phyloP scores from a whole-genome alignment of 30 jellyfish, hydroid and myxozoan species.

The Chrysaora quinquecirrha region DNA sequence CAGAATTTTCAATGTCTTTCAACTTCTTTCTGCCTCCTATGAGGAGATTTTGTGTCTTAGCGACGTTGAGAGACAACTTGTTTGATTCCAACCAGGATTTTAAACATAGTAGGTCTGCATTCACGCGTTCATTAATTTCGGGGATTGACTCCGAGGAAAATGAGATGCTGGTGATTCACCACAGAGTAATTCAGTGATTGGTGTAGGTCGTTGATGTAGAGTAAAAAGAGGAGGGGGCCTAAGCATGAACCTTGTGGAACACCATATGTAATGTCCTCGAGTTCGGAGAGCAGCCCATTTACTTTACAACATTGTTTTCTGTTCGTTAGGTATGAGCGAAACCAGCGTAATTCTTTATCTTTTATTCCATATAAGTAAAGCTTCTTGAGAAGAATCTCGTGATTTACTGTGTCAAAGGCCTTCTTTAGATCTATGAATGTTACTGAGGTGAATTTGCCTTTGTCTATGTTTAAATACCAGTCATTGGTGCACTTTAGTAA shows the following conservation, averaged over 20 bases:
- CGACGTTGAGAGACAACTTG: slow-evolving; percentile 1
- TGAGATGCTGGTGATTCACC: slow-evolving; percentile 30
- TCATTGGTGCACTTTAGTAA: not conserved
- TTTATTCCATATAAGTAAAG: slow-evolving; percentile 14
- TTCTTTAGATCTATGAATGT: slow-evolving; percentile 29
- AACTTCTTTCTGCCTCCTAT: not conserved
- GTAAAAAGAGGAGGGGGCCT: slow-evolving; percentile 44
- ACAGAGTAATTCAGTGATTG: not conserved
- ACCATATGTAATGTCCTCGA: not conserved
- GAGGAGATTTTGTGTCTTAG: not conserved
- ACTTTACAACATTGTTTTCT: slow-evolving; percentile 27
- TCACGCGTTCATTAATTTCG: slow-evolving; percentile 3
- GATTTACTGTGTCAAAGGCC: slow-evolving; percentile 55
- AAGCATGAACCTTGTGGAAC: slow-evolving; percentile 48
- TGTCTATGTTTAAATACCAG: slow-evolving; percentile 20
- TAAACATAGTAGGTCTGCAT: slow-evolving; percentile 4
- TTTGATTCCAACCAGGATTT: slow-evolving; percentile 2
- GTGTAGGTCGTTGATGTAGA: slow-evolving; percentile 34
- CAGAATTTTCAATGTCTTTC: not conserved
- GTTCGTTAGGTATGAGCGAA: slow-evolving; percentile 34
- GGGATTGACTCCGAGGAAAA: slow-evolving; percentile 20
- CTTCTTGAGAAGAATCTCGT: slow-evolving; percentile 21
- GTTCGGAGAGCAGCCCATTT: not conserved
- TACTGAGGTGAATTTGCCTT: slow-evolving; percentile 4
- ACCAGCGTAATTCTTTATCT: slow-evolving; percentile 28